Evolutionary conservation across 2,113 vertebrate genomes (phyloP), one percentile per base, ranked within the genome.

Genomic region (Beaufortia kweichowensis): DNA sequence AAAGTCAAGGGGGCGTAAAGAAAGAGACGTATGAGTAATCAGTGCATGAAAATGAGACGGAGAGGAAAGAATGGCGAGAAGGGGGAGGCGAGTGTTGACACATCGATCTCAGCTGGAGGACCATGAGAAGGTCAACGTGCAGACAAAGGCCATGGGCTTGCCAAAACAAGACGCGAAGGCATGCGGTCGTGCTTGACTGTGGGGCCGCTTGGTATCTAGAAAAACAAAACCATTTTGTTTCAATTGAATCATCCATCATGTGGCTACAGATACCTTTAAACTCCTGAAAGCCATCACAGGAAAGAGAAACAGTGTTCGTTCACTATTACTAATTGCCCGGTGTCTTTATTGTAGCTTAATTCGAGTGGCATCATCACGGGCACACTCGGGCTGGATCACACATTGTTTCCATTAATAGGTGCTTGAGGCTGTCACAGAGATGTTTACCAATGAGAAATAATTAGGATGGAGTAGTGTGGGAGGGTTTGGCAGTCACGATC

Each of bases 371-470:
- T 82, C 41, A 43, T 83, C 85, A 79, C 87, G 85, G 74, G 79
- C 77, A 79, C 56, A 73, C 64, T 79, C 83, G 75, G 79, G 63
- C 78, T 64, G 78, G 73, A 77, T 82, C 75, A 62, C 78, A 72
- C 79, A 77, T 82, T 82, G 83, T 88, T 85, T 86, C 77, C 79
- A 81, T 86, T 87, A 88, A 88, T 87, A 81, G 82, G 70, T 83
- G 84, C 89, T 88, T 67, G 81, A 71, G 87, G 89, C 90, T 81
- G 66, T 78, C 84, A 84, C 80, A 82, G 81, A 86, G 84, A 84
- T 86, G 86, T 89, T 82, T 79, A 84, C 79, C 82, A 75, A 77
- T 75, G 81, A 83, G 87, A 88, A 84, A 84, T 90, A 90, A 90
- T 91, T 91, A 88, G 86, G 85, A 85, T 80, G 84, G 75, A 86